Evolutionary conservation across 2,888 invertebrate genomes (phyloP), one percentile per base, ranked within the genome.

Genomic region (Acleris literana): DNA sequence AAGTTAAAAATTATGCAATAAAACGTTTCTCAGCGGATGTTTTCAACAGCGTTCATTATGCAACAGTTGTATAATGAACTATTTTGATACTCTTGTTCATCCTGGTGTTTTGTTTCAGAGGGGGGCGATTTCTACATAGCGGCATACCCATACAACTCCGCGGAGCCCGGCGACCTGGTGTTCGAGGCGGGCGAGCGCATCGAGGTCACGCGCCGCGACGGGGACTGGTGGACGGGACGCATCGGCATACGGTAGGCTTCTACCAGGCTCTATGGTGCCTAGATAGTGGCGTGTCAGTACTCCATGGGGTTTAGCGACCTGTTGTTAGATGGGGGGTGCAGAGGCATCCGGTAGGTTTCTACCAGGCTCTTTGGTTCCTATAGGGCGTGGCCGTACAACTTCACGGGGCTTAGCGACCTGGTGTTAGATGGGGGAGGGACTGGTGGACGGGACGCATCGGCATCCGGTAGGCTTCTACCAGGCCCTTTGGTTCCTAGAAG

Each of bases 211-310:
- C 96, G 97, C 70, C 95, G 97, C 70, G 98, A 99, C 69, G 99
- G 98, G 0, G 99, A 99, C 83, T 99, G 99, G 99, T 99, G 99
- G 99, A 99, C 99, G 5, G 99, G 99, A 33, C 94, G 95, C 71
- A 94, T 98, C 73, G 97, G 96, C 93, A 95, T 76, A 86, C 86
- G 87, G 91, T 93, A 9, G 33, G 33, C 1, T 33, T 33, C 33
- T 33, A 33, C 9, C 33, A 33, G 33, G 33, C 33, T 33, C 33
- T 33, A 3, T 33, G 33, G 33, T 33, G 9, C 6, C 25, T 25
- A n/a, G n/a, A 25, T 25, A 25, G 25, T n/a, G 6, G 25, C 25
- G 25, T 25, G 25, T 25, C 6, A 0, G 25, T 25, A 25, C 25
- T 25, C 1, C 6, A 25, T 1, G 6, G 6, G 25, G 25, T 1